Evolutionary conservation across 2,113 vertebrate genomes (phyloP), one percentile per base, ranked within the genome.

Genomic region (Cebus imitator): DNA sequence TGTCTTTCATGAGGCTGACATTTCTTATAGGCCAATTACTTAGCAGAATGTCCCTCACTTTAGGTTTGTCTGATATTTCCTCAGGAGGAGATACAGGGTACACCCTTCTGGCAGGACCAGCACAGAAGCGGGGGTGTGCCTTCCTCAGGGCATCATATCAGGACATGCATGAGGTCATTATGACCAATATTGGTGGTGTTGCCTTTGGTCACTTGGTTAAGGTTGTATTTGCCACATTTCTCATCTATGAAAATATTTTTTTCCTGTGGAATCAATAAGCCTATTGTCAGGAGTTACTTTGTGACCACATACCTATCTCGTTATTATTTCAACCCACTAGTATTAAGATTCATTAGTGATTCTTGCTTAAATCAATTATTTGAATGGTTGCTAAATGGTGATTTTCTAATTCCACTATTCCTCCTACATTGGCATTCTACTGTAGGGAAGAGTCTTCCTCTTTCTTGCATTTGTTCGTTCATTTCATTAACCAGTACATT

Each of bases 401-500:
- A 79, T 70, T 90, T 90, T 76, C 68, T 37, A 45, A n/a, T 48
- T 61, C n/a, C 48, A 27, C 25, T 17, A 2, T 32, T 37, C 55
- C 78, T 82, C 52, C 66, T 32, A 4, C 8, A 10, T 6, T 68
- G 57, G 25, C 50, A 32, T 84, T 80, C 61, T 30, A 58, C 40
- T 64, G 8, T 43, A 68, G 50, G 70, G 57, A 78, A 55, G 17
- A 87, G 58, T 20, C 25, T 50, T 43, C 25, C 6, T 30, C 78
- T 52, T 72, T 79, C 52, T 40, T 8, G 27, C 20, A 78, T 79
- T 55, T 4, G 7, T 61, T 70, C 57, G 37, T 35, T 90, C 25
- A 21, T n/a, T 79, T 91, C 64, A 61, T 68, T 89, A 93, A 93
- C 72, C 68, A 70, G 40, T 14, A 88, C 18, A 20, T 37, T 87